phyloP scores from a whole-genome alignment of 1,140 invertebrate species.

The Nomia melanderi region DNA sequence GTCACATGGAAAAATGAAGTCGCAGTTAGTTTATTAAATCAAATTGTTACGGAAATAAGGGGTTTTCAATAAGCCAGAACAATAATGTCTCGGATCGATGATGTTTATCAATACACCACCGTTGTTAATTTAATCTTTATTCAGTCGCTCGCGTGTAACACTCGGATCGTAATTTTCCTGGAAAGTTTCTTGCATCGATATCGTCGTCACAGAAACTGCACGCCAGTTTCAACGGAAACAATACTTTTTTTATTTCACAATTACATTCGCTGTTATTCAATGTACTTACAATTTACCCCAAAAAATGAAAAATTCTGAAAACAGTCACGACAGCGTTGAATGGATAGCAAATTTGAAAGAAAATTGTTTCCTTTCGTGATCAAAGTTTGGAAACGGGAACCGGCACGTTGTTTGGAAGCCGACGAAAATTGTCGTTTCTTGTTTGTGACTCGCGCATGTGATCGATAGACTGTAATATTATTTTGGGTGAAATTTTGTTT shows the following conservation, averaged over 20 bases:
- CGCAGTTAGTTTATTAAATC: too few species aligned
- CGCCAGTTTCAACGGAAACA: neutral
- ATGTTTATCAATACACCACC: neutral
- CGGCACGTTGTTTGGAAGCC: conserved; percentile 20
- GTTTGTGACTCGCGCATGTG: conserved; percentile 21
- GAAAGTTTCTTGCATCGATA: conserved; percentile 6
- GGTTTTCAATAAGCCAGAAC: too few species aligned
- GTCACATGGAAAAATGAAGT: too few species aligned
- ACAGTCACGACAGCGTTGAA: conserved; percentile 17
- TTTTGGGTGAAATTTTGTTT: conserved; percentile 1
- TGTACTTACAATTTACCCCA: conserved; percentile 34
- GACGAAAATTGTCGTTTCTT: conserved; percentile 11
- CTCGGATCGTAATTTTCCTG: neutral
- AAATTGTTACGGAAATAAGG: too few species aligned
- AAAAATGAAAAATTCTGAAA: conserved; percentile 17
- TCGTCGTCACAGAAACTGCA: neutral
- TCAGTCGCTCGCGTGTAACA: neutral
- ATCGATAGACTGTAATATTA: conserved; percentile 40
- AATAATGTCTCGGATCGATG: too few species aligned
- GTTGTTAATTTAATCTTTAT: conserved; percentile 2
- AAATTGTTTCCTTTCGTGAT: conserved; percentile 39
- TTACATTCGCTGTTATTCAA: conserved; percentile 8
- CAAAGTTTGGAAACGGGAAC: conserved; percentile 1
- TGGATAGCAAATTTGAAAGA: conserved; percentile 25
- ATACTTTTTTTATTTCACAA: neutral